A percentile compares a stretch with the other conserved stretches of the same genome.
Evolutionary conservation across 2,888 invertebrate species (phyloP).

Genomic region (Blera fallax): DNA sequence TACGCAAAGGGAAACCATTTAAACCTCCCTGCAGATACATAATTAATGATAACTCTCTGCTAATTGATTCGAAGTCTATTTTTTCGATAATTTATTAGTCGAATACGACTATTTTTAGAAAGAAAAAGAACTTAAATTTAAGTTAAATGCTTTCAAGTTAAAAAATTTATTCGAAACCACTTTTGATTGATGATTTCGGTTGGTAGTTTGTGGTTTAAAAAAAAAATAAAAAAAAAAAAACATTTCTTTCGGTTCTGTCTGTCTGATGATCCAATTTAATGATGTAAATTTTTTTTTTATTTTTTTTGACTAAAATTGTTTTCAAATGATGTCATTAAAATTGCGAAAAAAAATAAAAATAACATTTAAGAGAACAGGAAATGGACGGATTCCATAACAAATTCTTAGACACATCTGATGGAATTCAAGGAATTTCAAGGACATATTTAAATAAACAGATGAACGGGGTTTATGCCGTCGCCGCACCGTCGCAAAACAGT

Average conservation of each 20-base stretch:
- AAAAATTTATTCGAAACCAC: slow-evolving; percentile 28
- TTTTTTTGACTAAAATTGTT: slow-evolving; percentile 14
- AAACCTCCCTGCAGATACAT: not conserved
- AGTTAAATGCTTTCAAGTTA: slow-evolving; percentile 1
- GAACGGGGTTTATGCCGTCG: no score
- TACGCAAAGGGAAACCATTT: not conserved
- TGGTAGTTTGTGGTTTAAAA: not conserved
- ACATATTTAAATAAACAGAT: not conserved
- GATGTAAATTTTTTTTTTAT: slow-evolving; percentile 26
- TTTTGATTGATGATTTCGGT: slow-evolving; percentile 49
- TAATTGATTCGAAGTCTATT: slow-evolving; percentile 23
- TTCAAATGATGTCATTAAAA: slow-evolving; percentile 24
- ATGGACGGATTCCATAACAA: not conserved
- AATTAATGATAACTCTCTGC: slow-evolving; percentile 15
- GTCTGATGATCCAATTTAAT: slow-evolving; percentile 5
- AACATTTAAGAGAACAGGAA: not conserved
- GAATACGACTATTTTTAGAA: slow-evolving; percentile 1
- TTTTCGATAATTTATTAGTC: not conserved
- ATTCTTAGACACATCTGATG: not conserved
- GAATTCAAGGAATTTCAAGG: slow-evolving; percentile 5
- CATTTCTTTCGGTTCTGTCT: not conserved
- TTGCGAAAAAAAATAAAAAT: not conserved
- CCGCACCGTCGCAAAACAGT: no score
- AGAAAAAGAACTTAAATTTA: not conserved
- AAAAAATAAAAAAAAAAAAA: not conserved